These are phyloP conservation scores for Dascillus cervinus DNA, from an alignment of 2,888 invertebrate species.

Conservation along the genomic window DNA sequence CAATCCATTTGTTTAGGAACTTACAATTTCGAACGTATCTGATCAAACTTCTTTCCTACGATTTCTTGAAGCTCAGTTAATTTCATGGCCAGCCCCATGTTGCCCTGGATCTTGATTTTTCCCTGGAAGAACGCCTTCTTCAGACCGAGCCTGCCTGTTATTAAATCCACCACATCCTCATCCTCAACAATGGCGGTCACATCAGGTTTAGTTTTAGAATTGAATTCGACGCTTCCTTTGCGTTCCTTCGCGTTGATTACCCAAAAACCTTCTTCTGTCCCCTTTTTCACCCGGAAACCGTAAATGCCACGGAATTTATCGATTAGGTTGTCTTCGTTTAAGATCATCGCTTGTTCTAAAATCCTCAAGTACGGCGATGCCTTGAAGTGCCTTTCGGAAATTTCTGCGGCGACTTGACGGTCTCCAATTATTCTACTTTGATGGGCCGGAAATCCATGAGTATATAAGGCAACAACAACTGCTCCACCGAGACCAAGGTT, in stretches of 20 bases:
- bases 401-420: constrained; percentile 37
- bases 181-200: constrained; percentile 86
- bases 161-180: constrained; percentile 77
- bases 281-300: constrained; percentile 81
- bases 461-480: constrained; percentile 84
- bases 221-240: constrained; percentile 73
- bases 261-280: constrained; percentile 77
- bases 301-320: constrained; percentile 83
- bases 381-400: constrained; percentile 58
- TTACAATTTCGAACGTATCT: constrained; percentile 70
- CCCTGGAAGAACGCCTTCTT: constrained; percentile 96
- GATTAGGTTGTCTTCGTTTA: constrained; percentile 72
- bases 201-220: constrained; percentile 72
- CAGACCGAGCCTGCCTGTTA: constrained; percentile 85
- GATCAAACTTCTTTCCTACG: constrained; percentile 65
- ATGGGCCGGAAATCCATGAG: constrained; percentile 65
- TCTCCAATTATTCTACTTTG: constrained; percentile 18
- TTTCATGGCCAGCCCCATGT: constrained; percentile 95
- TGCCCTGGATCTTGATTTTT: constrained; percentile 92
- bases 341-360: constrained; percentile 71
- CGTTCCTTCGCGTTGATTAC: constrained; percentile 87
- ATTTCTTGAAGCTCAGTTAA: constrained; percentile 73
- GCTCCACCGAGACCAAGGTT: constrained; percentile 96
- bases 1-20: no score
- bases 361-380: constrained; percentile 74